These are phyloP conservation scores for Virgularia gustaviana DNA, from an alignment of 92 coral and sea anemone species.

Conservation along the genomic window DNA sequence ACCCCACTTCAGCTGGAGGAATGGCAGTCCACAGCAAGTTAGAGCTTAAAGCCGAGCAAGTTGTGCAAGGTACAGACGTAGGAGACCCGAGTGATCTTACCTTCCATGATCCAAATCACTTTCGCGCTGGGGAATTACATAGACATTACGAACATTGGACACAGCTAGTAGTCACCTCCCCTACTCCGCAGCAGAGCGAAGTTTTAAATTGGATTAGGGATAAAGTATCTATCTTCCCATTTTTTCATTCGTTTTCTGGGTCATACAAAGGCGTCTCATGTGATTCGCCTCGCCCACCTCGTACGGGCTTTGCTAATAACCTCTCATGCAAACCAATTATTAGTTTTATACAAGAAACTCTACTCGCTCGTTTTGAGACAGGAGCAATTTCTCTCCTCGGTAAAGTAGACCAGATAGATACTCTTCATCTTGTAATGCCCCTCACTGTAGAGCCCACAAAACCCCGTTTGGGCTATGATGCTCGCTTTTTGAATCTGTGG, in stretches of 20 bases:
- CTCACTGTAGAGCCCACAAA: neutral
- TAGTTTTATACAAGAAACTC: neutral
- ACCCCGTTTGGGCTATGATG: neutral
- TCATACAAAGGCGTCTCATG: neutral
- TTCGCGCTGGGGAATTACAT: neutral
- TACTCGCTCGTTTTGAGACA: neutral
- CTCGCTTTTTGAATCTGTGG: neutral
- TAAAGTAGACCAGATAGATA: neutral
- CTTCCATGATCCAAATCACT: neutral
- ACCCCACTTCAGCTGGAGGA: too few relatives aligned
- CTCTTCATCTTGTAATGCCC: neutral
- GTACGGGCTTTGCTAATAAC: neutral
- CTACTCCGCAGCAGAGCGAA: neutral
- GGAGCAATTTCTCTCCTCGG: neutral
- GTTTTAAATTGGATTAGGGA: neutral
- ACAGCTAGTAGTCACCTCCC: neutral
- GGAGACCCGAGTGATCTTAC: neutral
- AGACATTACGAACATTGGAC: neutral
- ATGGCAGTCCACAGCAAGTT: too few relatives aligned
- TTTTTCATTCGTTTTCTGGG: neutral
- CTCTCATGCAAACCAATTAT: neutral
- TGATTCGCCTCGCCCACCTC: neutral
- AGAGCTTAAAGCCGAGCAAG: too few relatives aligned
- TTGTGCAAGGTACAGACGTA: too few relatives aligned
- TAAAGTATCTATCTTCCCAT: neutral